Evolutionary conservation across 2,797 vertebrate species (phyloP), one percentile per base, ranked within the genome.

Genomic region (Holocentrus rufus): DNA sequence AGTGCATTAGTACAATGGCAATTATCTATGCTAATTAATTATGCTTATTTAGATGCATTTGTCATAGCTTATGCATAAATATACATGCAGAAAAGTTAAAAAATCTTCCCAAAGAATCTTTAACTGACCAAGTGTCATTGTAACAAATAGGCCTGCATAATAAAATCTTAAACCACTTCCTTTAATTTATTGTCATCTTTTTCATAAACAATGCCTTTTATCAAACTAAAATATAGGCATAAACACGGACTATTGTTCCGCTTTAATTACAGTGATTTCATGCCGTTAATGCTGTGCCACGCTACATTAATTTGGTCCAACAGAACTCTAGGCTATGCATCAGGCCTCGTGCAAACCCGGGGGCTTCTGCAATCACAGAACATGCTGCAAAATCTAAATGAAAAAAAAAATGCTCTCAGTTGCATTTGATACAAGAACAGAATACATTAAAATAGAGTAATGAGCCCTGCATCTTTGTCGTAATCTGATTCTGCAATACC

Each of bases 241-340:
- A 56, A 52, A 70, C 69, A 64, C 61, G 47, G 44, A 73, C 22
- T 49, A 27, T 60, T 59, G 22, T 44, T 54, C 56, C 8, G 2
- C 57, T 72, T 71, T 76, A 76, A 78, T 84, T 72, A 65, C 74
- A 69, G 74, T 65, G 2, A 42, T 55, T 10, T 46, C 61, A 17
- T 2, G 69, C 36, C 53, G 75, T 71, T 75, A 49, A 62, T 7
- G 39, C 39, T 44, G 49, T 65, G 39, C 42, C 72, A 47, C 71
- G 34, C 76, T 57, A 72, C 61, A 56, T 81, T 31, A 31, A 52
- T 75, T 81, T 75, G 76, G 36, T 44, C 66, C 70, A 66, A 80
- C 58, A 34, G 23, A 22, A 1, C 47, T 69, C 65, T n/a, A 52
- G 20, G 39, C 39, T 14, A 69, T 50, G 76, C 13, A 59, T 44